These are phyloP conservation scores for Aphidius gifuensis DNA, from an alignment of 1,140 invertebrate genomes.

Conservation along the genomic window DNA sequence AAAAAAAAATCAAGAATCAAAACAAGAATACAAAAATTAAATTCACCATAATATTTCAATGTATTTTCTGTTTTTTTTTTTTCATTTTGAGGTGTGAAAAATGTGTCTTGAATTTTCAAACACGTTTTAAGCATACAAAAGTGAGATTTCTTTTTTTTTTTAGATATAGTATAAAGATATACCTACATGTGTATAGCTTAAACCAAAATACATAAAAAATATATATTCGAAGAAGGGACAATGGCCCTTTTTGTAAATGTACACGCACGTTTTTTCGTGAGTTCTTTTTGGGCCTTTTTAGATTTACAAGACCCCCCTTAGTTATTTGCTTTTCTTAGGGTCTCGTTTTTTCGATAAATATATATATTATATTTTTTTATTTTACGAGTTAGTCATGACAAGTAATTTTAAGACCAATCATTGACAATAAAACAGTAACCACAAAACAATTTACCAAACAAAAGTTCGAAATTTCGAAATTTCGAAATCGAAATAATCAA, in stretches of 20 bases:
- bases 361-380: no score
- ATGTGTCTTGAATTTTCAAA: constrained; percentile 17
- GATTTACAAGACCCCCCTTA: constrained; percentile 8
- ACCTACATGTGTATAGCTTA: constrained; percentile 1
- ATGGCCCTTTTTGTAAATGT: constrained; percentile 4
- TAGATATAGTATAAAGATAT: not conserved
- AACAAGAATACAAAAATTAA: not conserved
- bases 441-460: no score
- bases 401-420: no score
- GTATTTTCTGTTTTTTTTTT: not conserved
- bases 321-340: no score
- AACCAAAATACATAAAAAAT: not conserved
- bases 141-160: not conserved
- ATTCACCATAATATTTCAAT: no score
- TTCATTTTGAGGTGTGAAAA: constrained; percentile 17
- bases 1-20: constrained; percentile 4
- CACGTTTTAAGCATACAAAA: constrained; percentile 16
- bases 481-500: not conserved
- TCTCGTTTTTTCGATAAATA: no score
- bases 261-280: constrained; percentile 11
- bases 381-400: no score
- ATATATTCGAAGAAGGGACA: constrained; percentile 11
- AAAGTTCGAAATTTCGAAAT: not conserved
- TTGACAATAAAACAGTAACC: no score
- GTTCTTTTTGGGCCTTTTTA: constrained; percentile 5